phyloP scores from a whole-genome alignment of 2,797 vertebrate species.

The Karalla daura region DNA sequence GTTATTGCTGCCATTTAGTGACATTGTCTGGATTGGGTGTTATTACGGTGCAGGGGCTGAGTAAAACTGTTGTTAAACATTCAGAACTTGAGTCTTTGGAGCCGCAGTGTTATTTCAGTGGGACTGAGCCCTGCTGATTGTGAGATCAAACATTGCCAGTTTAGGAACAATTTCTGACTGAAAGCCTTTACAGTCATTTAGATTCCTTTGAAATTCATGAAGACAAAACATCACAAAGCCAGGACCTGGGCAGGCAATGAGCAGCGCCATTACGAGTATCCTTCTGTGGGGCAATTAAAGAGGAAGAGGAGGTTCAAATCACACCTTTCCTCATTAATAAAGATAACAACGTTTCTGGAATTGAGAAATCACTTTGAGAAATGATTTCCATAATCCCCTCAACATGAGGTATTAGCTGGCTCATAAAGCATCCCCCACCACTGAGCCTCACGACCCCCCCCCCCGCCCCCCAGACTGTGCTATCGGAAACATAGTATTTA shows the following conservation, averaged over 20 bases:
- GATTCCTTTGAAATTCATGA: conserved; percentile 41
- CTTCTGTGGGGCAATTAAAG: conserved; percentile 29
- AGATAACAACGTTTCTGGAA: conserved; percentile 8
- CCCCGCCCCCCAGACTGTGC: too few species aligned
- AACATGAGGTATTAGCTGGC: conserved; percentile 14
- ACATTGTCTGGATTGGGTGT: background rate
- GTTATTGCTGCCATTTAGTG: background rate
- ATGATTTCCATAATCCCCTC: conserved; percentile 20
- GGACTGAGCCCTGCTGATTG: conserved; percentile 10
- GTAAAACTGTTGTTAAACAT: background rate
- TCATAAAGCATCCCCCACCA: too few species aligned
- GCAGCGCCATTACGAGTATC: conserved; percentile 2
- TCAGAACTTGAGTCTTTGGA: background rate
- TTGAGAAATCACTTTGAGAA: conserved; percentile 29
- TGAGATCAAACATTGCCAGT: conserved; percentile 39
- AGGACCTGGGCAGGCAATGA: background rate
- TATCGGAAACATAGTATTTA: too few species aligned
- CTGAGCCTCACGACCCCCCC: too few species aligned
- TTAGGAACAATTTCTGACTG: conserved; percentile 20
- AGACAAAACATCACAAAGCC: conserved; percentile 13
- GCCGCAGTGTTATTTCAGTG: background rate
- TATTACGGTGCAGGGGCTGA: background rate
- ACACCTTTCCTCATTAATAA: conserved; percentile 16
- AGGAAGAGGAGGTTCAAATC: conserved; percentile 17
- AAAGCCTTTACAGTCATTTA: conserved; percentile 24